Conservation (phyloP, 1,140 invertebrate genomes). For the Calliphora vicina region DNA sequence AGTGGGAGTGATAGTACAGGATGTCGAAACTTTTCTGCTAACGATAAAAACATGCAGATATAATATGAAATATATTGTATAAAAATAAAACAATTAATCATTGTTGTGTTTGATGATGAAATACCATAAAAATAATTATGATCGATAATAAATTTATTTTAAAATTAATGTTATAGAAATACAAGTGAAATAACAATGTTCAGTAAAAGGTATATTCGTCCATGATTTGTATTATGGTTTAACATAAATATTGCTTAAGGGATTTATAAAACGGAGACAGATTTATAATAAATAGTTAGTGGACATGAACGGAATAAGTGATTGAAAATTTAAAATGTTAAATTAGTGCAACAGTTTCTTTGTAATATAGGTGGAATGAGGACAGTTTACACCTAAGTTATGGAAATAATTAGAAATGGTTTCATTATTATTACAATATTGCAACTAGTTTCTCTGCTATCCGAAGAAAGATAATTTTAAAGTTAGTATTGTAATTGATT, state of each 20-base stretch:
- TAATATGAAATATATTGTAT: not conserved
- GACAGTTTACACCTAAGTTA: too few species aligned
- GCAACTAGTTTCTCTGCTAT: too few species aligned
- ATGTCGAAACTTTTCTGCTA: too few species aligned
- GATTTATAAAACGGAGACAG: not conserved
- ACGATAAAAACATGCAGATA: not conserved
- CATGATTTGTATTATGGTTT: not conserved
- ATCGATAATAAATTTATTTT: constrained; percentile 9
- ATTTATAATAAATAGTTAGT: too few species aligned
- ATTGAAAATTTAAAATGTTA: too few species aligned
- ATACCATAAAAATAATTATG: not conserved
- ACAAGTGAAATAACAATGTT: not conserved
- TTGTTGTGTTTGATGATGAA: not conserved
- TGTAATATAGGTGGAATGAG: too few species aligned
- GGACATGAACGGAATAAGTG: too few species aligned
- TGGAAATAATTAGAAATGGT: too few species aligned
- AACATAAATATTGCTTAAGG: not conserved
- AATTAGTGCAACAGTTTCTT: too few species aligned
- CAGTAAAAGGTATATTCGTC: not conserved
- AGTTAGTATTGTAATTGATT: too few species aligned
- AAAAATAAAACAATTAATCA: not conserved
- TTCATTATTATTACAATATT: too few species aligned
- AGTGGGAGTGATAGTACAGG: not conserved
- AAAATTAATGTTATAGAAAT: not conserved
- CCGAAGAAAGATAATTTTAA: too few species aligned